Evolutionary conservation across 2,797 vertebrate genomes (phyloP).

Genomic region (Anomalospiza imberbis): DNA sequence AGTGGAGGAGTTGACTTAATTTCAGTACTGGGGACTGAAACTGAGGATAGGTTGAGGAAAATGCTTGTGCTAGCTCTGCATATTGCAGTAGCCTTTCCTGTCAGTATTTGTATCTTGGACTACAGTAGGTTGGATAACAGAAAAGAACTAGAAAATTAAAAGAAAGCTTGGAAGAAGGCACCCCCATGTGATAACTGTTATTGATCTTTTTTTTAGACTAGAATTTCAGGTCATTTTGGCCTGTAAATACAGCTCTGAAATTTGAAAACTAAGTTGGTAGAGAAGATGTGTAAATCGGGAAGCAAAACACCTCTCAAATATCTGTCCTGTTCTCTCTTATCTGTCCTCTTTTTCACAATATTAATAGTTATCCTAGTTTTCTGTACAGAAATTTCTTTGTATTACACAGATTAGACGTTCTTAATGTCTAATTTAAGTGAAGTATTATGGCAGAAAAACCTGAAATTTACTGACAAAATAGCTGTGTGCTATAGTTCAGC

Average conservation of each 20-base stretch:
- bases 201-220: neutral
- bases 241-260: neutral
- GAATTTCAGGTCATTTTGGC: neutral
- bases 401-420: neutral
- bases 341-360: neutral
- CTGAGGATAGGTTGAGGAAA: neutral
- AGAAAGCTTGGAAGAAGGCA: neutral
- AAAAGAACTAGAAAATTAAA: neutral
- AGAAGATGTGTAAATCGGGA: neutral
- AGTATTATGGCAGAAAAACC: neutral
- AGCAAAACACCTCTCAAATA: neutral
- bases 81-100: neutral
- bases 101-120: neutral
- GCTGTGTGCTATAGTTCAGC: neutral
- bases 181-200: neutral
- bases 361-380: neutral
- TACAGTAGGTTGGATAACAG: neutral
- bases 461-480: neutral
- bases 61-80: neutral
- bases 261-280: neutral
- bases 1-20: neutral
- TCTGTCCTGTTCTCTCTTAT: neutral
- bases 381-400: neutral
- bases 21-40: neutral
- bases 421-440: neutral